A percentile compares a stretch with the other conserved stretches of the same genome.
Evolutionary conservation across 2,888 invertebrate genomes (phyloP).

Genomic region (Epirrhoe tristata): DNA sequence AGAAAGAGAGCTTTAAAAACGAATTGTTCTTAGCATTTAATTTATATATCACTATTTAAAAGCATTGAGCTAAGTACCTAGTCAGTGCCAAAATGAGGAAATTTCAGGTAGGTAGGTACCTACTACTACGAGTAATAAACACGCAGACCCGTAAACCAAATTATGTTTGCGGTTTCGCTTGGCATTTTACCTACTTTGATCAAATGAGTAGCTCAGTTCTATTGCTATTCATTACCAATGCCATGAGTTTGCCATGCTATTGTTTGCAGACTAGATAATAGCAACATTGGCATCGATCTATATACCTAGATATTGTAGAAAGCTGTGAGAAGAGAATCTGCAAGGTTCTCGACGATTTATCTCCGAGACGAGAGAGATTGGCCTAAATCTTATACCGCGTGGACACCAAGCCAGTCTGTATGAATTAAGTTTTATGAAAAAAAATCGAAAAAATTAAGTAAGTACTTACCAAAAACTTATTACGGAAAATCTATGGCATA

Average conservation of each 20-base stretch:
- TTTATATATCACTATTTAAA: no score
- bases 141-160: not conserved
- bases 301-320: constrained; percentile 73
- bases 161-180: not conserved
- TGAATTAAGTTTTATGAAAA: no score
- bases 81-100: no score
- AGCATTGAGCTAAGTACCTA: no score
- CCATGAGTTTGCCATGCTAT: constrained; percentile 58
- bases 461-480: no score
- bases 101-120: no score
- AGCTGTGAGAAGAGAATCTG: constrained; percentile 46
- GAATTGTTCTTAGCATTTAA: no score
- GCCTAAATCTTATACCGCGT: not conserved
- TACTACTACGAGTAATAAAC: no score
- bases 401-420: no score
- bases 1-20: no score
- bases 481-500: no score
- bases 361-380: constrained; percentile 7
- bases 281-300: constrained; percentile 65
- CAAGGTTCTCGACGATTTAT: constrained; percentile 31
- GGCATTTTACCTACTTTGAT: constrained; percentile 6
- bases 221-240: constrained; percentile 64
- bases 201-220: constrained; percentile 25
- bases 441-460: no score
- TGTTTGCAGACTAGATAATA: constrained; percentile 63